These are phyloP conservation scores for Sitobion miscanthi DNA, from an alignment of 1,140 invertebrate species.

Conservation along the genomic window DNA sequence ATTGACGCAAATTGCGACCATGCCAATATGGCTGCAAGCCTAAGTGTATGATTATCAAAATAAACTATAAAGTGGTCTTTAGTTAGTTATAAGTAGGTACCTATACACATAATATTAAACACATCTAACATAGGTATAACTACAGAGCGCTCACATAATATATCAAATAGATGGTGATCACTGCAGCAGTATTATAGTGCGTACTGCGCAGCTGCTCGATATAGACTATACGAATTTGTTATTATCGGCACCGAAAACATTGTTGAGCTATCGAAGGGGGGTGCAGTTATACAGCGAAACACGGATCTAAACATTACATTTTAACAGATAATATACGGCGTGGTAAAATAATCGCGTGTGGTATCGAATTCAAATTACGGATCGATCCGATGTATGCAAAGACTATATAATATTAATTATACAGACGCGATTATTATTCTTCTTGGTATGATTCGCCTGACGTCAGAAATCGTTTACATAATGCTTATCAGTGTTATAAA, in stretches of 20 bases:
- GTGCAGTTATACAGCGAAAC: background rate
- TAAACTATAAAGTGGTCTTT: background rate
- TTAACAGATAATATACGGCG: too few relatives aligned
- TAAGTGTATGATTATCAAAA: slow-evolving; percentile 9
- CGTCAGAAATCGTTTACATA: too few relatives aligned
- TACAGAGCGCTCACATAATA: background rate
- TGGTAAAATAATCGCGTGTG: too few relatives aligned
- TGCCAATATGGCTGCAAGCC: background rate
- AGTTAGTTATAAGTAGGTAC: background rate
- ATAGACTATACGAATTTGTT: background rate
- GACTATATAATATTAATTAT: background rate
- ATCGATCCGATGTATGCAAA: too few relatives aligned
- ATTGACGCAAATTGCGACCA: background rate
- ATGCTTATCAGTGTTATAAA: too few relatives aligned
- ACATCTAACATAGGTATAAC: background rate
- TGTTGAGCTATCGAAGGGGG: background rate
- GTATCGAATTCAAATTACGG: too few relatives aligned
- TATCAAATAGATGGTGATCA: too few relatives aligned
- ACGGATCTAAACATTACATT: background rate
- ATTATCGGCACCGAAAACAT: background rate
- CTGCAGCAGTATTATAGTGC: background rate
- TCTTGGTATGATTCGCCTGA: background rate
- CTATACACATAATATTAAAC: background rate
- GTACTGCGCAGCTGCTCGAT: background rate
- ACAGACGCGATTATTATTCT: background rate